Base-by-base conservation (phyloP, 2,797 vertebrate species). In the Centropyge bicolor region DNA sequence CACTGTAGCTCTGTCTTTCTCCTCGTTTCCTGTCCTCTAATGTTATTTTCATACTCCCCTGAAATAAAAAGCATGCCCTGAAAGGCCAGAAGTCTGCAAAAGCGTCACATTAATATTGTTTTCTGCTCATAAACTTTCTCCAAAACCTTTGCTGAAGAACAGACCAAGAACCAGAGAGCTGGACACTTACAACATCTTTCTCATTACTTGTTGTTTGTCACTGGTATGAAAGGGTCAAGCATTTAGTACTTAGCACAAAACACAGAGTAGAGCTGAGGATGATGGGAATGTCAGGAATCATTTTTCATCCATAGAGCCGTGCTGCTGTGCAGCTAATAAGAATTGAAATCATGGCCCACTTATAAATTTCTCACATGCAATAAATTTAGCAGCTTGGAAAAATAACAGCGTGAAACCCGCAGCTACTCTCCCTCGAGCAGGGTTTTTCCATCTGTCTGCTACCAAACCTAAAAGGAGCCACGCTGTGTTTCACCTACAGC, bases 31-130 rank as follows among this genome's bases (percentile, higher is more conserved):
- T 78, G 45, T 67, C 67, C 20, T 73, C 51, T 41, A n/a, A 31
- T 76, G 20, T 78, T 74, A 5, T 78, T 84, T 83, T 79, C 48
- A 41, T 49, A 12, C 3, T 54, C 59, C 54, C 49, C 40, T 43
- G 43, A 51, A 88, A 89, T 91, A 89, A 89, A 88, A 74, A 73
- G 84, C 84, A 89, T 87, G 87, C 48, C 71, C 36, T 51, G 16
- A 74, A 81, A 75, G 75, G 69, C 51, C 54, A 54, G n/a, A 75
- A 17, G 51, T 65, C 62, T 71, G 36, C 49, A 64, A 14, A 51
- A 13, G 46, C 80, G 63, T 84, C 54, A 22, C 40, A 60, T 45
- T 68, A 4, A 35, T 61, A 19, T 71, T 59, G 1, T 63, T 62
- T 61, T 65, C 27, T 52, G 35, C 12, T 5, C 35, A 8, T 40